phyloP scores from a whole-genome alignment of 2,797 vertebrate species.

The Oreochromis mossambicus region DNA sequence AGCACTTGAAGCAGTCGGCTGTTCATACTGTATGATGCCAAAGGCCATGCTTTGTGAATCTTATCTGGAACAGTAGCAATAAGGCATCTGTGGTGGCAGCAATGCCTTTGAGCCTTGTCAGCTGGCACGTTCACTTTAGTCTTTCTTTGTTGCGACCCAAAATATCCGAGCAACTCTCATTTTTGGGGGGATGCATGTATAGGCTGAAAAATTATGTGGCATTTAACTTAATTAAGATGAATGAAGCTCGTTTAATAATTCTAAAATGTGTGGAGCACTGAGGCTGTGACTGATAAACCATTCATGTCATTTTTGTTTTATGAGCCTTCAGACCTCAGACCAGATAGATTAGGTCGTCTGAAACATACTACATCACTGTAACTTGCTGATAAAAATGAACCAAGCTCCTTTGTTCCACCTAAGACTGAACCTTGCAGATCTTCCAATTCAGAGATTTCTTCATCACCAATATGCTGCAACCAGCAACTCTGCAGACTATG shows the following conservation, averaged over 20 bases:
- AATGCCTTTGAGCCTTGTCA: conserved; percentile 40
- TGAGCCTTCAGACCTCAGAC: conserved; percentile 42
- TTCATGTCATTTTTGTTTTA: conserved; percentile 54
- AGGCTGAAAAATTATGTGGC: conserved; percentile 39
- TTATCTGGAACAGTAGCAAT: conserved; percentile 26
- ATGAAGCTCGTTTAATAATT: conserved; percentile 42
- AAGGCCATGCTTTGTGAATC: conserved; percentile 50
- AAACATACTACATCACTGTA: conserved; percentile 61
- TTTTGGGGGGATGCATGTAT: neutral
- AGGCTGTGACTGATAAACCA: conserved; percentile 56
- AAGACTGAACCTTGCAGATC: conserved; percentile 29
- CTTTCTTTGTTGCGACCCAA: conserved; percentile 2
- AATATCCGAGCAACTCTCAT: neutral
- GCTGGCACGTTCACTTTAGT: conserved; percentile 7
- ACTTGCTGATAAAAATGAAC: conserved; percentile 62
- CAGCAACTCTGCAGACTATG: neutral
- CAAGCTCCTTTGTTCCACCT: conserved; percentile 21
- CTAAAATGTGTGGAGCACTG: conserved; percentile 27
- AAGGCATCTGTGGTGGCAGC: conserved; percentile 51
- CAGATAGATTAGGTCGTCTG: conserved; percentile 64
- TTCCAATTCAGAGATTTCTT: neutral
- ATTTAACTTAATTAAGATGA: conserved; percentile 57
- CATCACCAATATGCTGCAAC: neutral
- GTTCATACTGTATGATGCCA: conserved; percentile 26
- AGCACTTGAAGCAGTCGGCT: conserved; percentile 34